Percentiles rank a stretch among this genome's conserved stretches.
These are phyloP conservation scores for Probaryconus sp. DNA, from an alignment of 1,140 invertebrate genomes.

Conservation along the genomic window DNA sequence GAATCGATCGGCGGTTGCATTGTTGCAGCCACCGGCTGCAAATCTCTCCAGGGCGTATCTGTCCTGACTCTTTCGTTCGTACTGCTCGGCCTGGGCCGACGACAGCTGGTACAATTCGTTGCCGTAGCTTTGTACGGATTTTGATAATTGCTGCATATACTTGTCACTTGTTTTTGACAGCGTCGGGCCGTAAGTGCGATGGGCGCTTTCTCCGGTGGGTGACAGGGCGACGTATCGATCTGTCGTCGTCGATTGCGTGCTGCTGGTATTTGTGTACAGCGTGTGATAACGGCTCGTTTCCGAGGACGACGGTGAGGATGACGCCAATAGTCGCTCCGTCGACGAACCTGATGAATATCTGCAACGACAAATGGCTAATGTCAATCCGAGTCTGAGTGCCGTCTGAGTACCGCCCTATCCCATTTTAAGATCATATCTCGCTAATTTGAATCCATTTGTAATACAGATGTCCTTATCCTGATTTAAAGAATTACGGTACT, in stretches of 20 bases:
- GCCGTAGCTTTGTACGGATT: conserved; percentile 61
- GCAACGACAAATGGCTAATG: conserved; percentile 4
- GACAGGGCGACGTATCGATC: conserved; percentile 62
- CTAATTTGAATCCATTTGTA: too few relatives aligned
- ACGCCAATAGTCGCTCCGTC: conserved; percentile 71
- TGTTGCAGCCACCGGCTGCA: conserved; percentile 7
- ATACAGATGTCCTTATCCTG: too few relatives aligned
- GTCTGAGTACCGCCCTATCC: too few relatives aligned
- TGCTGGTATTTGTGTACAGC: conserved; percentile 41
- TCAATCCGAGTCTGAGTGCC: neutral
- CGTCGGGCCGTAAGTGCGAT: conserved; percentile 52
- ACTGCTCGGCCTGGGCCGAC: conserved; percentile 48
- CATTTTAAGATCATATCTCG: too few relatives aligned
- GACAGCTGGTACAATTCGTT: conserved; percentile 64
- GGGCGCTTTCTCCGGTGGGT: conserved; percentile 57
- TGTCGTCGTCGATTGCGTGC: conserved; percentile 51
- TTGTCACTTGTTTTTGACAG: conserved; percentile 61
- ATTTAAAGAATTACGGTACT: too few relatives aligned
- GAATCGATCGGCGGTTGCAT: conserved; percentile 58
- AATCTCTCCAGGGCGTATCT: conserved; percentile 65
- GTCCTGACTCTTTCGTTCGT: conserved; percentile 62
- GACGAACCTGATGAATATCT: conserved; percentile 68
- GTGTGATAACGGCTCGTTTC: conserved; percentile 69
- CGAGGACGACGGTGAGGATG: conserved; percentile 78
- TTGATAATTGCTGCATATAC: conserved; percentile 64